phyloP scores from a whole-genome alignment of 1,140 invertebrate species.

The Drosophila persimilis region DNA sequence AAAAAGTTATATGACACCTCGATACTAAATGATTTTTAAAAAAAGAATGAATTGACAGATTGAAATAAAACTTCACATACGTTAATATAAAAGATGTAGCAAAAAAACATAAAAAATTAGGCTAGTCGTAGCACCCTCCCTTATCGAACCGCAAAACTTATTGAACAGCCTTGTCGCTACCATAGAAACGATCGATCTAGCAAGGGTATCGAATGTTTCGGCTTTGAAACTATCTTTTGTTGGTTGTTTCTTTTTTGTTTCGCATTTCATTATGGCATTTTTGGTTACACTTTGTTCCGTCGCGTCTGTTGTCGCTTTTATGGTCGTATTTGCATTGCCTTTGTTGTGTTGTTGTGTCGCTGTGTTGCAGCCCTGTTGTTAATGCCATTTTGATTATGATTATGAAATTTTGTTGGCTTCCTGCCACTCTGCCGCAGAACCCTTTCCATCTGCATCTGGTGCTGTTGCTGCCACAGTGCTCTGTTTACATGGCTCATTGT shows the following conservation, averaged over 20 bases:
- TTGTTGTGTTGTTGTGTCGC: conserved; percentile 58
- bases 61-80: no score
- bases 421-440: conserved; percentile 7
- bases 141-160: no score
- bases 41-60: no score
- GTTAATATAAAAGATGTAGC: no score
- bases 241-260: conserved; percentile 35
- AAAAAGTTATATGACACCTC: no score
- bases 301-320: conserved; percentile 70
- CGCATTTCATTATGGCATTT: conserved; percentile 77
- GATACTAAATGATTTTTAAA: no score
- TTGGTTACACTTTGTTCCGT: conserved; percentile 75
- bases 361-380: conserved; percentile 50
- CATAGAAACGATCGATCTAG: background rate
- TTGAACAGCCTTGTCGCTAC: background rate
- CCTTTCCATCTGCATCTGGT: conserved; percentile 18
- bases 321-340: conserved; percentile 76
- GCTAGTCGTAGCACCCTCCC: no score
- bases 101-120: no score
- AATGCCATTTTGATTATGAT: conserved; percentile 81
- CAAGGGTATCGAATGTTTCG: no score
- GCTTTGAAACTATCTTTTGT: background rate
- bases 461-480: conserved; percentile 47
- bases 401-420: conserved; percentile 75
- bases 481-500: conserved; percentile 80